phyloP scores from a whole-genome alignment of 1,140 invertebrate species.

The Drosophila ercepeae region DNA sequence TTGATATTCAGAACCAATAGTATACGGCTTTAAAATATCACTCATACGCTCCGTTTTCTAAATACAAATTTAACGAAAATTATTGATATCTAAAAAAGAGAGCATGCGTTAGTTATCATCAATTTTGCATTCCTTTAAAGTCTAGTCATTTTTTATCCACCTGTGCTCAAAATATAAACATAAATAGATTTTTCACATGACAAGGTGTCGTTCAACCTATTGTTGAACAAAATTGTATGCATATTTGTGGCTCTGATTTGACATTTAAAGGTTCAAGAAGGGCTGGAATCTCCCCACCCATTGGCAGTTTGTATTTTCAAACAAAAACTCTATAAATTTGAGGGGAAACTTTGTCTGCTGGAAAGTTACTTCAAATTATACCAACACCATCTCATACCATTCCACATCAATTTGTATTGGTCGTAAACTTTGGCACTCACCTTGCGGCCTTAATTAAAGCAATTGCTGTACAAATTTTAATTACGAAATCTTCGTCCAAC shows the following conservation, averaged over 20 bases:
- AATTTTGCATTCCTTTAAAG: background rate
- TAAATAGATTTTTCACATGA: background rate
- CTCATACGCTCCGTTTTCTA: background rate
- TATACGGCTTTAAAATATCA: no score
- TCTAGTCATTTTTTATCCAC: background rate
- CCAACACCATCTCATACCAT: slow-evolving; percentile 3
- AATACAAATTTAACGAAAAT: no score
- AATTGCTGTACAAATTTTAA: slow-evolving; percentile 73
- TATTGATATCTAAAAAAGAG: no score
- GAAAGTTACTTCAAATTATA: slow-evolving; percentile 37
- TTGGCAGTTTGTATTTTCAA: slow-evolving; percentile 40
- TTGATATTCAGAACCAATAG: background rate
- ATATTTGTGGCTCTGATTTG: background rate
- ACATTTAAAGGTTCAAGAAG: slow-evolving; percentile 17
- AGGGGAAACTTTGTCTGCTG: slow-evolving; percentile 41
- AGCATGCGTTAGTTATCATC: background rate
- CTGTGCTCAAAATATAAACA: background rate
- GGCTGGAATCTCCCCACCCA: background rate
- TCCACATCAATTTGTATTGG: slow-evolving; percentile 49
- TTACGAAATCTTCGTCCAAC: slow-evolving; percentile 46
- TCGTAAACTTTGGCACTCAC: slow-evolving; percentile 60
- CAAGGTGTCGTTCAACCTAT: background rate
- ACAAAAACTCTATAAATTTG: slow-evolving; percentile 41
- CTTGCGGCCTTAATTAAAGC: slow-evolving; percentile 74
- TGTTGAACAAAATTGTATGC: background rate